These are phyloP conservation scores for Hippasteria phrygiana DNA, from an alignment of 53 echinoderm and acorn worm species.

Conservation along the genomic window DNA sequence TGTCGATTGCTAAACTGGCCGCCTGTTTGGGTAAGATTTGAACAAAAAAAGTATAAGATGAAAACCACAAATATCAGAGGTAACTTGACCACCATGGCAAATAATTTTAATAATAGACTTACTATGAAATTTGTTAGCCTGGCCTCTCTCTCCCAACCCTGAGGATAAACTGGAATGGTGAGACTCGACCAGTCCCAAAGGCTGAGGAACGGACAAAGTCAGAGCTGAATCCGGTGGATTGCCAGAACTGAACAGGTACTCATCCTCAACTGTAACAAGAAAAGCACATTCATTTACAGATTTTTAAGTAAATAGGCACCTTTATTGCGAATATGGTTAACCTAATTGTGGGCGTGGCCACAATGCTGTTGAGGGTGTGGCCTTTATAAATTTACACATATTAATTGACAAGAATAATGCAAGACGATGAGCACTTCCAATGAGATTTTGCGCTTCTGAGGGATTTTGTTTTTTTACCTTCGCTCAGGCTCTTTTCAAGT, in stretches of 20 bases:
- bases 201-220: neutral
- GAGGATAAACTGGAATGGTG: slow-evolving; percentile 59
- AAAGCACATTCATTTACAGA: no score
- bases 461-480: slow-evolving; percentile 66
- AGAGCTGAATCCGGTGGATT: slow-evolving; percentile 14
- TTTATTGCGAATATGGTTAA: no score
- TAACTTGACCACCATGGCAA: neutral
- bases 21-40: slow-evolving; percentile 2
- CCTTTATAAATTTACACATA: no score
- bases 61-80: neutral
- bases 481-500: slow-evolving; percentile 82
- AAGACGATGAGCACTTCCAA: no score
- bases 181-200: slow-evolving; percentile 24
- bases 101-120: neutral
- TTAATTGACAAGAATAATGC: no score
- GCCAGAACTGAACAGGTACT: slow-evolving; percentile 40
- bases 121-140: slow-evolving; percentile 46
- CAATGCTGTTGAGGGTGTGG: no score
- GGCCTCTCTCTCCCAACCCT: slow-evolving; percentile 50
- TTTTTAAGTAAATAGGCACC: no score
- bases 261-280: slow-evolving; percentile 56
- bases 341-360: no score
- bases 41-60: neutral
- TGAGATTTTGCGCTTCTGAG: no score
- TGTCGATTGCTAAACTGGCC: slow-evolving; percentile 72